Base-by-base conservation (phyloP, 92 coral and sea anemone genomes). In the Actinostola sp. region DNA sequence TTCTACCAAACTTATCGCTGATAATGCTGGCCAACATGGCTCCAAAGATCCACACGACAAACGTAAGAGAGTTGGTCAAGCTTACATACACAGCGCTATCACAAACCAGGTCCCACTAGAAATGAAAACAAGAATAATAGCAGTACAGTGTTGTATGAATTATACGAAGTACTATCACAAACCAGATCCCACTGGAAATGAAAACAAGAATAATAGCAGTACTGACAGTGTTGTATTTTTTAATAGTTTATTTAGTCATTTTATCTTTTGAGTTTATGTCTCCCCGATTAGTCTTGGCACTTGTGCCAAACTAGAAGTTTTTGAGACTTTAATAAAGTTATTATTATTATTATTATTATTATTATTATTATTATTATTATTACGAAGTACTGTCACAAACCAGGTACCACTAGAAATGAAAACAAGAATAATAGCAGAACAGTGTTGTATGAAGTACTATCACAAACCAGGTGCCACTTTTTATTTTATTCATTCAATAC, bases 1-100 rank as follows among this genome's bases (percentile, higher is more conserved):
- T 82, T 29, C 87, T 75, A 27, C 87, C 87, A 62, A 75, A 74
- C 65, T 82, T 82, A 59, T 82, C 87, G 23, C 87, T 82, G 26
- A 82, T 0, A 19, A 66, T 45, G 21, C 72, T 66, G 11, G 57
- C 58, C 12, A 28, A 0, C 57, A 66, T 2, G 2, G 39, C 21
- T 2, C 24, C 59, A 19, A 66, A 0, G 4, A 66, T 66, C 39
- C 72, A 25, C 2, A 46, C 2, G 0, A 66, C 3, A 12, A 66
- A 66, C 1, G 41, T 45, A 14, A 45, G 21, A 16, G 72, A 66
- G 17, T 66, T 66, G 15, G 39, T 34, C 12, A 45, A 35, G 15
- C 72, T 66, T 24, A 36, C 57, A 5, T 45, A 28, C 1, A 45
- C 33, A 16, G 39, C 57, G 21, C 9, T 0, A 16, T 66, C 59